Conservation (phyloP, 2,888 invertebrate species). For the Drosophila buzzatii region DNA sequence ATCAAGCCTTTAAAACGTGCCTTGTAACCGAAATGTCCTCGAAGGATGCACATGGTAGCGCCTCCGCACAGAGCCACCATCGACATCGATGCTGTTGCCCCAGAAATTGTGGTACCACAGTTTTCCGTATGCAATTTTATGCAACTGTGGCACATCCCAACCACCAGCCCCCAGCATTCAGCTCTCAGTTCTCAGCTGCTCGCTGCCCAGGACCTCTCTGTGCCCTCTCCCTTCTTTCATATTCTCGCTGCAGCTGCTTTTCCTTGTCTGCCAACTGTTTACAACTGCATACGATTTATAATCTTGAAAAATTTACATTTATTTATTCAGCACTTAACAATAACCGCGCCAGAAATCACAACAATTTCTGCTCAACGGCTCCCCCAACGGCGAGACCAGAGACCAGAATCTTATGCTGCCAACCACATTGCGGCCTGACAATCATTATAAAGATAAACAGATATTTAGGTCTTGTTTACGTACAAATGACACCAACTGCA, state of each 20-base stretch:
- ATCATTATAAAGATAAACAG: constrained; percentile 35
- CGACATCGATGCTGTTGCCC: constrained; percentile 56
- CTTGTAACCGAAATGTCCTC: constrained; percentile 81
- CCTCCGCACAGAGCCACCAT: constrained; percentile 23
- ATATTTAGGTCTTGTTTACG: constrained; percentile 19
- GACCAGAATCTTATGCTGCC: neutral
- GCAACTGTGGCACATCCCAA: constrained; percentile 77
- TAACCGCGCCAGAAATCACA: constrained; percentile 63
- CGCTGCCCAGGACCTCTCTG: constrained; percentile 10
- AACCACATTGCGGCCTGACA: constrained; percentile 13
- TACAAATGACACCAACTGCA: constrained; percentile 10
- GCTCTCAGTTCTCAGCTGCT: neutral
- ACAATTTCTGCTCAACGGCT: constrained; percentile 17
- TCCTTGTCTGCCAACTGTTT: constrained; percentile 66
- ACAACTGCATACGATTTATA: constrained; percentile 81
- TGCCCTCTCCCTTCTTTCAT: neutral
- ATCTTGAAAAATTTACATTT: constrained; percentile 78
- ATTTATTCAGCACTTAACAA: constrained; percentile 71
- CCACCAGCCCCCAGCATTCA: constrained; percentile 11
- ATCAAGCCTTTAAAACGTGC: constrained; percentile 83
- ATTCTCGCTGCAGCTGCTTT: constrained; percentile 25
- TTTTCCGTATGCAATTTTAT: constrained; percentile 81
- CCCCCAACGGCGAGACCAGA: neutral
- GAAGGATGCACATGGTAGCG: constrained; percentile 65
- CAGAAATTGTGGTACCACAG: constrained; percentile 60